Evolutionary conservation across 2,888 invertebrate genomes (phyloP).

Genomic region (Drosophila anomalata): DNA sequence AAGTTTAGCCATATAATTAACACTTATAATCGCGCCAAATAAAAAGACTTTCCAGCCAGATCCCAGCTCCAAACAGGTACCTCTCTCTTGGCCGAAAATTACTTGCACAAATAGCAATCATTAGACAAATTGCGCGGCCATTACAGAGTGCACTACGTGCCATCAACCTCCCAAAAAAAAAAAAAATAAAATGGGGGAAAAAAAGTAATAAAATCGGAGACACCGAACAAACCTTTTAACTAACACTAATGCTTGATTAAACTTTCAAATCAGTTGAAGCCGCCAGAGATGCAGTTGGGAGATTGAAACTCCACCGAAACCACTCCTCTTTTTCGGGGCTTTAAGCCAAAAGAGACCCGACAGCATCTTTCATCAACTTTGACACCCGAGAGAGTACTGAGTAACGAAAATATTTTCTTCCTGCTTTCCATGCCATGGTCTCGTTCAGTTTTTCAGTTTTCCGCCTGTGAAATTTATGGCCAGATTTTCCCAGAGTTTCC

Average conservation of each 20-base stretch:
- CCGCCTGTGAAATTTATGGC: constrained; percentile 44
- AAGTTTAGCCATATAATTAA: constrained; percentile 47
- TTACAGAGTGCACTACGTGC: constrained; percentile 50
- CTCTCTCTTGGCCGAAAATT: constrained; percentile 29
- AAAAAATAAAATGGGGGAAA: neutral
- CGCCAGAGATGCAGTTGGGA: constrained; percentile 20
- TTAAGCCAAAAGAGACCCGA: constrained; percentile 16
- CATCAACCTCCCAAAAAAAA: constrained; percentile 11
- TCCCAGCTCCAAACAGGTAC: constrained; percentile 3
- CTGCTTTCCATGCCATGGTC: constrained; percentile 52
- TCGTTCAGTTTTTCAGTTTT: constrained; percentile 17
- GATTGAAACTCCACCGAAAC: constrained; percentile 9
- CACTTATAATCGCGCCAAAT: constrained; percentile 47
- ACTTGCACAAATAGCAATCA: constrained; percentile 56
- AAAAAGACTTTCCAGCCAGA: constrained; percentile 23
- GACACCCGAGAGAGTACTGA: constrained; percentile 47
- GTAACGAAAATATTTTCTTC: constrained; percentile 35
- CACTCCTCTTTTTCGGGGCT: constrained; percentile 22
- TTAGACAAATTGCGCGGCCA: constrained; percentile 53
- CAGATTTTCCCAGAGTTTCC: constrained; percentile 45
- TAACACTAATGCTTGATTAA: constrained; percentile 50
- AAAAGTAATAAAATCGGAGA: constrained; percentile 41
- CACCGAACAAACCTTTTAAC: constrained; percentile 49
- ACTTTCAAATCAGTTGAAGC: constrained; percentile 64
- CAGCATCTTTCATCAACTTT: constrained; percentile 56